Evolutionary conservation across 2,888 invertebrate genomes (phyloP), one percentile per base, ranked within the genome.

Genomic region (Eupithecia dodoneata): DNA sequence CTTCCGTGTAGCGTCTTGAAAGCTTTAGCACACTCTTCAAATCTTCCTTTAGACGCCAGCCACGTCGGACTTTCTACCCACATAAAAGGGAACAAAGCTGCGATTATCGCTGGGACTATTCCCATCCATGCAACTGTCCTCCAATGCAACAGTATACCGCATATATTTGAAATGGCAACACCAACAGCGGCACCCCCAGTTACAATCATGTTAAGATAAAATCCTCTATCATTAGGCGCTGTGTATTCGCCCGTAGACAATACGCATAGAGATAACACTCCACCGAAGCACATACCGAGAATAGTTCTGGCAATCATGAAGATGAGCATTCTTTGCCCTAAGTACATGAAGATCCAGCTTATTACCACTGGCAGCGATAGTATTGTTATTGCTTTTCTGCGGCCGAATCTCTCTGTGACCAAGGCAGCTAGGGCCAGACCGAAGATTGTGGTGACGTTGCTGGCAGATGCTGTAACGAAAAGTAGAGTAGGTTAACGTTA

Each of bases 31-130:
- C 84, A 86, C 66, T 86, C 84, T 42, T 85, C 79, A 63, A 83
- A 83, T 77, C 81, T 77, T 12, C 86, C 85, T 72, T 84, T 82
- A 6, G 82, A 82, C 3, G 85, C 87, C 42, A 87, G 70, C 86
- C 85, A 85, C 4, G 82, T 77, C 2, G 86, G 86, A 71, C 86
- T 86, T 76, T 86, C 85, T 5, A 83, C 81, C 80, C 83, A 85
- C 71, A 84, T 83, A 12, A 77, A 78, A 2, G 86, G 84, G 3
- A 85, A 3, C 7, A 85, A 9, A 7, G 81, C 78, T 0, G 84
- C 79, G 7, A 83, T 45, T 1, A 73, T 67, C 5, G 84, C 73
- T 6, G 85, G 84, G 13, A 83, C 78, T 5, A 84, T 74, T 7
- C 83, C 85, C 30, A 85, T 66, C 13, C 84, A 55, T 1, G 83